Percentiles rank a stretch among this genome's conserved stretches.
These are phyloP conservation scores for Anthophora plumipes DNA, from an alignment of 2,888 invertebrate species.

Conservation along the genomic window DNA sequence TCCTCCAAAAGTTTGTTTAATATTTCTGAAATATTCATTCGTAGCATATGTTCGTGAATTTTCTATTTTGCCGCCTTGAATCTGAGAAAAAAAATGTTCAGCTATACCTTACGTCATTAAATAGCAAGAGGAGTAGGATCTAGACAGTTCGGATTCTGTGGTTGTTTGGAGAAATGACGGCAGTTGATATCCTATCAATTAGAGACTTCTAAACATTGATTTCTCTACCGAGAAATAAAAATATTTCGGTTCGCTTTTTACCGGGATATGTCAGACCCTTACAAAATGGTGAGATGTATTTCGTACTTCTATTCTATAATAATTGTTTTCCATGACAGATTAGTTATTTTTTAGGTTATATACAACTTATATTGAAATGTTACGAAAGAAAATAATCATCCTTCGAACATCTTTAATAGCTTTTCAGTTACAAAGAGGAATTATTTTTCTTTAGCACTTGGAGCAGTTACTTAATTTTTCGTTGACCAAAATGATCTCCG, in stretches of 20 bases:
- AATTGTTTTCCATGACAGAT: not conserved
- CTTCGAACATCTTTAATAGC: not conserved
- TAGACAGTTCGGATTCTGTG: conserved; percentile 54
- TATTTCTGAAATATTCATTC: not conserved
- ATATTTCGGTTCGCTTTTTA: conserved; percentile 9
- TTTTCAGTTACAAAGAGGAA: not conserved
- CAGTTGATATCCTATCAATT: conserved; percentile 48
- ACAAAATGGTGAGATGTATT: conserved; percentile 60
- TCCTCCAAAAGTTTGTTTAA: no score
- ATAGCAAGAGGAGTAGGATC: conserved; percentile 29
- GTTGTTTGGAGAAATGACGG: conserved; percentile 54
- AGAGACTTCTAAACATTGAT: conserved; percentile 38
- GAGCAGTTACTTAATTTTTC: not conserved
- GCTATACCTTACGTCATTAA: conserved; percentile 19
- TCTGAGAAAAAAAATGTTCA: not conserved
- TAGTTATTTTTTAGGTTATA: conserved; percentile 44
- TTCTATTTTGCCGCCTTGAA: conserved; percentile 8
- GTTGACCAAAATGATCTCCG: not conserved
- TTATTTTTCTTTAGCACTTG: not conserved
- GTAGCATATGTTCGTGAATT: not conserved
- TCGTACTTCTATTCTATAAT: not conserved
- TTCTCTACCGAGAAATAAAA: conserved; percentile 31
- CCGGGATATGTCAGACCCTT: conserved; percentile 20
- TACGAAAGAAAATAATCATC: conserved; percentile 24
- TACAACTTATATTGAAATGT: conserved; percentile 30